A percentile compares a stretch with the other conserved stretches of the same genome.
These are phyloP conservation scores for Mesorhabditis belari DNA, from an alignment of 2,888 invertebrate genomes.

Conservation along the genomic window DNA sequence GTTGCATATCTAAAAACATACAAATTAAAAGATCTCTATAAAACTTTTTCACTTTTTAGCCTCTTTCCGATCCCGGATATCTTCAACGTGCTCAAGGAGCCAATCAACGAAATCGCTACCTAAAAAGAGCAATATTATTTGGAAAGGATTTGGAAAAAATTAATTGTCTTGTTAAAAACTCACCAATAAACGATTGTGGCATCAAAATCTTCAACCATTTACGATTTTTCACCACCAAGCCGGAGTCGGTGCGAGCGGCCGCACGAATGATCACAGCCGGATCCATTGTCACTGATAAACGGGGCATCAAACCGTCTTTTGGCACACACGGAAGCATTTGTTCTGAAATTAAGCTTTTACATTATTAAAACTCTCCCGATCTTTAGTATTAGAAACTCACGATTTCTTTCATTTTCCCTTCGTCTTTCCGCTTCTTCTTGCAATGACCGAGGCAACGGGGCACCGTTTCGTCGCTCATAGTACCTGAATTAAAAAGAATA, in stretches of 20 bases:
- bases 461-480: conserved; percentile 30
- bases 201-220: conserved; percentile 99
- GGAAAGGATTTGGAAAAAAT: neutral
- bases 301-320: conserved; percentile 9
- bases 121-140: conserved; percentile 9
- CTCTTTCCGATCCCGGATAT: conserved; percentile 35
- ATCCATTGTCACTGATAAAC: conserved; percentile 20
- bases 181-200: conserved; percentile 92
- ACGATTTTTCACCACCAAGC: conserved; percentile 88
- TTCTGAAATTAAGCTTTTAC: too few species aligned
- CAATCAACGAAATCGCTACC: conserved; percentile 45
- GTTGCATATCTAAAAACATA: conserved; percentile 27
- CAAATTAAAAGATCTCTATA: neutral
- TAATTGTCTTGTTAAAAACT: neutral
- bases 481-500: too few species aligned
- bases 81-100: conserved; percentile 42
- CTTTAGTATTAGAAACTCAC: too few species aligned
- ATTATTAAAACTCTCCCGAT: too few species aligned
- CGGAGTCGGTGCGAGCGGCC: conserved; percentile 91
- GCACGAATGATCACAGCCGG: conserved; percentile 68
- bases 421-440: conserved; percentile 21
- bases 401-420: conserved; percentile 25
- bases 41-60: conserved; percentile 9
- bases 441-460: conserved; percentile 10
- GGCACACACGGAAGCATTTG: neutral